Evolutionary conservation across 2,888 invertebrate species (phyloP).

Genomic region (Harpalus rubripes): DNA sequence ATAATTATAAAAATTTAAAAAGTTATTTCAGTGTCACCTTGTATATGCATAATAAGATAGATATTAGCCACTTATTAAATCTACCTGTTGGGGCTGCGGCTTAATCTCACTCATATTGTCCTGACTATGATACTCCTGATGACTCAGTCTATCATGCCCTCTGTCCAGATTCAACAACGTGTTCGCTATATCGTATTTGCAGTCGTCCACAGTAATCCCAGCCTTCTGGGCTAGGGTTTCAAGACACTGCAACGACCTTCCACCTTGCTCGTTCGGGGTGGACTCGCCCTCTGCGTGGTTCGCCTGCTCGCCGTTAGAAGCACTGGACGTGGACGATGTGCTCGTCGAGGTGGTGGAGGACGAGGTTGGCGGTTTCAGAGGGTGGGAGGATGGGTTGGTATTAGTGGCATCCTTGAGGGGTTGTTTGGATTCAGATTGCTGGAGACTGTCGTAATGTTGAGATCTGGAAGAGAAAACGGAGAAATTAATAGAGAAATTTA

Average conservation of each 20-base stretch:
- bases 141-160: slow-evolving; percentile 74
- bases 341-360: slow-evolving; percentile 70
- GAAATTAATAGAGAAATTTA: not conserved
- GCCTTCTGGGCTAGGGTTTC: slow-evolving; percentile 87
- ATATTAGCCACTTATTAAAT: too few species aligned
- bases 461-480: slow-evolving; percentile 78
- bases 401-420: slow-evolving; percentile 77
- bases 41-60: too few species aligned
- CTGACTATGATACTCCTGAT: slow-evolving; percentile 68
- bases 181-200: slow-evolving; percentile 85
- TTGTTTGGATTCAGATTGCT: slow-evolving; percentile 78
- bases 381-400: slow-evolving; percentile 70
- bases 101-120: slow-evolving; percentile 75
- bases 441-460: slow-evolving; percentile 81
- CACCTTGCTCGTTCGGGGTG: slow-evolving; percentile 49
- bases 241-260: slow-evolving; percentile 82
- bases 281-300: slow-evolving; percentile 65
- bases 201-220: slow-evolving; percentile 86
- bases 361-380: slow-evolving; percentile 66
- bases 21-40: too few species aligned
- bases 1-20: too few species aligned
- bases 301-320: slow-evolving; percentile 72
- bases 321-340: slow-evolving; percentile 72
- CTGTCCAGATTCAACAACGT: slow-evolving; percentile 83
- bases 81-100: slow-evolving; percentile 72